These are phyloP conservation scores for Pseudoatta argentina DNA, from an alignment of 1,140 invertebrate genomes.

Conservation along the genomic window DNA sequence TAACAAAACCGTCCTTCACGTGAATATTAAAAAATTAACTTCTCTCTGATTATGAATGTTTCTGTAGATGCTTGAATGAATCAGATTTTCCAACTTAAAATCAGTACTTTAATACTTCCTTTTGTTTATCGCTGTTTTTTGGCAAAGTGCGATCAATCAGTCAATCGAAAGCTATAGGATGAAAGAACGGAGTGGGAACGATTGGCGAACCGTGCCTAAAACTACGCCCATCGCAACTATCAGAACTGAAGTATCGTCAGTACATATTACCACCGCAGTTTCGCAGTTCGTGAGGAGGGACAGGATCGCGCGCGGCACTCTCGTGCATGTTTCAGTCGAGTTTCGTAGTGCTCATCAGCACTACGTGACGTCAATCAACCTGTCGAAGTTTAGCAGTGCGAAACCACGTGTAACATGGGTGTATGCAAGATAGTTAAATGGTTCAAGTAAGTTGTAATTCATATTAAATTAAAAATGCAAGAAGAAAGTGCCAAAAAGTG, in stretches of 20 bases:
- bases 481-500: not conserved
- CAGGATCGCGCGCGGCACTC: constrained; percentile 23
- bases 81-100: not conserved
- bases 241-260: constrained; percentile 52
- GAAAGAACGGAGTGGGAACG: not conserved
- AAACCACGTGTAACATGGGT: constrained; percentile 74
- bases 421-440: constrained; percentile 80
- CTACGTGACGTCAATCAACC: constrained; percentile 57
- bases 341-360: constrained; percentile 55
- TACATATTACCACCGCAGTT: constrained; percentile 6
- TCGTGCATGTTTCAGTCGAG: constrained; percentile 24
- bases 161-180: not conserved
- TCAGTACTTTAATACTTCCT: not conserved
- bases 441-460: constrained; percentile 78
- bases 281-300: constrained; percentile 54
- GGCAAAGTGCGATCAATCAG: not conserved
- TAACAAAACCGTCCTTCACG: too few relatives aligned
- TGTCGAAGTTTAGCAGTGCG: constrained; percentile 44
- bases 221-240: constrained; percentile 44
- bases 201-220: constrained; percentile 25
- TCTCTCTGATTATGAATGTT: not conserved
- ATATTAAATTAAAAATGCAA: not conserved
- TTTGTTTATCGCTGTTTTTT: not conserved
- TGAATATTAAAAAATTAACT: not conserved
- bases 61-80: not conserved